Base-by-base conservation (phyloP, 2,888 invertebrate species). In the Arrhopalites spinosus region DNA sequence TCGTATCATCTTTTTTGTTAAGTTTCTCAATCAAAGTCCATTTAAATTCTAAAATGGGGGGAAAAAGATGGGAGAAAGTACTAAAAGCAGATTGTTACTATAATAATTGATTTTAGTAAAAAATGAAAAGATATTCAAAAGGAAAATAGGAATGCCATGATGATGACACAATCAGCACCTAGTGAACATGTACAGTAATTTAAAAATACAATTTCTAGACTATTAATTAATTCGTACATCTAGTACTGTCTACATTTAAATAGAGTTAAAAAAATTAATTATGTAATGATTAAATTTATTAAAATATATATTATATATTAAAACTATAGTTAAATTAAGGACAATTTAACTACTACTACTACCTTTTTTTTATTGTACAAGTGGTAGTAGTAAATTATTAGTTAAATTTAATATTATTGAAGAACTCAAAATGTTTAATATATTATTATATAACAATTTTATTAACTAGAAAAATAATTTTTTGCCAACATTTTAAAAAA, bases 401-500 rank as follows among this genome's bases (percentile, higher is more conserved):
- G n/a, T n/a, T n/a, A n/a, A n/a, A n/a, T n/a, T n/a, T n/a, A n/a
- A n/a, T n/a, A n/a, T n/a, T n/a, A n/a, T n/a, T n/a, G n/a, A n/a
- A n/a, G n/a, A n/a, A n/a, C n/a, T n/a, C n/a, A n/a, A n/a, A n/a
- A n/a, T n/a, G n/a, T n/a, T n/a, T n/a, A n/a, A n/a, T n/a, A n/a
- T 56, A 56, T 56, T 56, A 56, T 56, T 56, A 56, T n/a, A 2
- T 56, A 45, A 45, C 45, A 45, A 11, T 45, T 45, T 15, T 15
- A 20, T 56, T n/a, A 56, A 56, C 15, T 20, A n/a, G 1, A 53
- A 53, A 53, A 8, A 13, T n/a, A n/a, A 5, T 13, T 59, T 59
- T 59, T 59, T 59, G 59, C 27, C 59, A 59, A 25, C 15, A 43
- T 66, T n/a, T n/a, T n/a, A n/a, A n/a, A n/a, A n/a, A n/a, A 66